These are phyloP conservation scores for Temnothorax longispinosus DNA, from an alignment of 1,140 invertebrate species.

Conservation along the genomic window DNA sequence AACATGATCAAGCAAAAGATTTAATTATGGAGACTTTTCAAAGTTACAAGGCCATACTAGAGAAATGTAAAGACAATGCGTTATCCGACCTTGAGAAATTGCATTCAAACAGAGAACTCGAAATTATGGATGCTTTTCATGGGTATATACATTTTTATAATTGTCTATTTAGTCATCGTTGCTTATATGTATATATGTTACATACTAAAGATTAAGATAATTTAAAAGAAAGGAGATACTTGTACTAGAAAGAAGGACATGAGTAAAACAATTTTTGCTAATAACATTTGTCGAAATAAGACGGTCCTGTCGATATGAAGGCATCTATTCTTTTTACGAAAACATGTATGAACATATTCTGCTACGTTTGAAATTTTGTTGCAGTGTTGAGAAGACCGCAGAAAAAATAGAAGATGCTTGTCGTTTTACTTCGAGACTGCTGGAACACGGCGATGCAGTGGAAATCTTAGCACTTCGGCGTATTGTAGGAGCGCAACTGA, in stretches of 20 bases:
- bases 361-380: slow-evolving; percentile 25
- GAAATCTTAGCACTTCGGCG: slow-evolving; percentile 94
- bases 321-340: not conserved
- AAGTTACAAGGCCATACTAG: slow-evolving; percentile 93
- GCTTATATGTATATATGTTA: not conserved
- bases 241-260: not conserved
- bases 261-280: slow-evolving; percentile 21
- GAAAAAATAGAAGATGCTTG: slow-evolving; percentile 94
- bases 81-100: slow-evolving; percentile 92
- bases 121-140: slow-evolving; percentile 95
- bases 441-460: slow-evolving; percentile 93
- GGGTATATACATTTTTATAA: slow-evolving; percentile 80
- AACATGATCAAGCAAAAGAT: slow-evolving; percentile 94
- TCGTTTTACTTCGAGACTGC: slow-evolving; percentile 92
- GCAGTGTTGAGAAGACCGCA: slow-evolving; percentile 90
- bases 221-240: not conserved
- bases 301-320: not conserved
- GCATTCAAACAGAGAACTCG: slow-evolving; percentile 94
- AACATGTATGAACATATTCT: not conserved
- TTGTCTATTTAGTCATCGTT: not conserved
- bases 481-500: slow-evolving; percentile 90
- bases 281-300: not conserved
- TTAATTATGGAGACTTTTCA: slow-evolving; percentile 94
- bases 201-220: not conserved
- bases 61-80: slow-evolving; percentile 91